Evolutionary conservation across 1,140 invertebrate genomes (phyloP).

Genomic region (Stenopsyche tienmushanensis): DNA sequence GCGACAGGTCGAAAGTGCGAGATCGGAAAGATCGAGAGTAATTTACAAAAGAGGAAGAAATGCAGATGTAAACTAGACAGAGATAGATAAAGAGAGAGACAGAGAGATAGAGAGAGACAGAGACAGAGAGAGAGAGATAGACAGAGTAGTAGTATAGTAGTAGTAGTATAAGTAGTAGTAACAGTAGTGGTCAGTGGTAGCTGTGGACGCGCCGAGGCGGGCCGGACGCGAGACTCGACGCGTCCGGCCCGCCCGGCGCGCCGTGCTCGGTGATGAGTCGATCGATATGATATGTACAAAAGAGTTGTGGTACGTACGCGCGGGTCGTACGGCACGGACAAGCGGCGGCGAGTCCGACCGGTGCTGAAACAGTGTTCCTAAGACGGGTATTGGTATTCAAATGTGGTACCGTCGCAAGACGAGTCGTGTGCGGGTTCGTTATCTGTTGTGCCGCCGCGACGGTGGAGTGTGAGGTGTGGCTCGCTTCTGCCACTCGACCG

Average conservation of each 20-base stretch:
- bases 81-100: conserved; percentile 46
- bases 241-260: conserved; percentile 16
- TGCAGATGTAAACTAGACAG: conserved; percentile 43
- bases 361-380: conserved; percentile 45
- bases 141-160: conserved; percentile 35
- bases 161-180: no score
- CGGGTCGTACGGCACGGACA: conserved; percentile 33
- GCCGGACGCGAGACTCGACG: conserved; percentile 8
- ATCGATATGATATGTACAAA: conserved; percentile 38
- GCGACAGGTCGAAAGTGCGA: conserved; percentile 41
- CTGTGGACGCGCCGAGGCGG: conserved; percentile 39
- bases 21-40: conserved; percentile 6
- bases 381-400: conserved; percentile 65
- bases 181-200: background rate
- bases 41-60: conserved; percentile 47
- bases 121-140: conserved; percentile 53
- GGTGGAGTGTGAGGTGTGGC: conserved; percentile 30
- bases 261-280: conserved; percentile 39
- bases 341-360: conserved; percentile 52
- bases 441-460: background rate
- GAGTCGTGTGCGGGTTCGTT: background rate
- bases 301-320: conserved; percentile 39
- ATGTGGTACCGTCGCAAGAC: conserved; percentile 48
- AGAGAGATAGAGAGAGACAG: conserved; percentile 51
- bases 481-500: conserved; percentile 10